Base-by-base conservation (phyloP, 2,797 vertebrate species). In the Gallinago stenura region DNA sequence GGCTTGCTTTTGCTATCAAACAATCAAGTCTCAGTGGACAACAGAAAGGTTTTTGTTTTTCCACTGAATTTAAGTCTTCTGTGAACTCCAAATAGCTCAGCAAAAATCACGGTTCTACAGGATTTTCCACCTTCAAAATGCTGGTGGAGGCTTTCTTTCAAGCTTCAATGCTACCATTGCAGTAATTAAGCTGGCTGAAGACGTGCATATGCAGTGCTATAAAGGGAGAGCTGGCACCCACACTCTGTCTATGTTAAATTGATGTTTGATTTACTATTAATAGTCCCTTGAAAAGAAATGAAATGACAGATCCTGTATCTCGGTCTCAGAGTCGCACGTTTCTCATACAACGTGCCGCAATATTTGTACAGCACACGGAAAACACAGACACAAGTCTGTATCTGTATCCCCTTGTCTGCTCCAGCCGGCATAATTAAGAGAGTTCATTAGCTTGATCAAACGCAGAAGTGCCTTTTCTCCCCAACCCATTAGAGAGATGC, bases 391-490 rank as follows among this genome's bases (percentile, higher is more conserved):
- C 14, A 43, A 54, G 56, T 53, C 51, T 94, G 1, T 41, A 68
- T 66, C 80, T 86, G 30, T 62, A 80, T 82, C 75, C 21, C 43
- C 35, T 46, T 10, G 2, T 64, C 70, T 89, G 62, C 71, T 89
- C 54, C 81, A 93, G 60, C 45, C 60, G 77, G n/a, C 15, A 20
- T 7, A 57, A 25, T n/a, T 35, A 53, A 6, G 30, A 81, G 54
- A 65, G 83, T 82, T 95, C 80, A 94, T 90, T 93, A 90, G 60
- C 54, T 84, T 91, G 87, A 93, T 66, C 0, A 0, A 93, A 96
- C 90, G 66, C 66, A 88, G 57, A 88, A 91, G 16, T 57, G 28
- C 48, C 48, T 95, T 89, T 93, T 87, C 64, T 89, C 51, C 39
- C 41, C 56, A 72, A 12, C 25, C 43, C 41, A 33, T 76, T 79